phyloP scores from a whole-genome alignment of 2,797 vertebrate species.

The Salmo trutta region DNA sequence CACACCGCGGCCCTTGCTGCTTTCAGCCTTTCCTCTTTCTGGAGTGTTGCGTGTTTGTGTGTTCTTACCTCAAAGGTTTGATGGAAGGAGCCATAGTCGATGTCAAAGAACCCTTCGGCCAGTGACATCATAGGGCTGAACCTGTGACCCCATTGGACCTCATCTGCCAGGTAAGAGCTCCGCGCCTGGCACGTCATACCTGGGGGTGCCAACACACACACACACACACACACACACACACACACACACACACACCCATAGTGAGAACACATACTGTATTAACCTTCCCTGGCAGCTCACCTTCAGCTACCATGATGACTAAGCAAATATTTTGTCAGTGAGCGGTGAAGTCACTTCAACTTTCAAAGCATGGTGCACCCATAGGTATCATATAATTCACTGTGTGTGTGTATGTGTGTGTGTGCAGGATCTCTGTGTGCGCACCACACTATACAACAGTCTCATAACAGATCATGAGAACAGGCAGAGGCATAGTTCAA shows the following conservation, averaged over 20 bases:
- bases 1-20: neutral
- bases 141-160: slow-evolving; percentile 91
- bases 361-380: neutral
- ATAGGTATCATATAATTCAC: too few relatives aligned
- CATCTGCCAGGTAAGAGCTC: slow-evolving; percentile 90
- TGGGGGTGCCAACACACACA: slow-evolving; percentile 47
- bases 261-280: too few relatives aligned
- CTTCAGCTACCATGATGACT: too few relatives aligned
- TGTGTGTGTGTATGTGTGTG: neutral
- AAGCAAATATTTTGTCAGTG: too few relatives aligned
- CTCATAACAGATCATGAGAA: neutral
- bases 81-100: slow-evolving; percentile 93
- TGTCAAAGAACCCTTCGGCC: slow-evolving; percentile 91
- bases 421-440: neutral
- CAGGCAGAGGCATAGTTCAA: neutral
- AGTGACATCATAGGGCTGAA: slow-evolving; percentile 90
- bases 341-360: too few relatives aligned
- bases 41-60: neutral
- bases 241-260: neutral
- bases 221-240: slow-evolving; percentile 6
- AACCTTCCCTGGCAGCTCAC: too few relatives aligned
- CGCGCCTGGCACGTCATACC: slow-evolving; percentile 95
- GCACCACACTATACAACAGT: neutral
- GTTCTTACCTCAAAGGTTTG: slow-evolving; percentile 84
- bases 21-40: neutral